Evolutionary conservation across 2,113 vertebrate species (phyloP).

Genomic region (Crocuta crocuta): DNA sequence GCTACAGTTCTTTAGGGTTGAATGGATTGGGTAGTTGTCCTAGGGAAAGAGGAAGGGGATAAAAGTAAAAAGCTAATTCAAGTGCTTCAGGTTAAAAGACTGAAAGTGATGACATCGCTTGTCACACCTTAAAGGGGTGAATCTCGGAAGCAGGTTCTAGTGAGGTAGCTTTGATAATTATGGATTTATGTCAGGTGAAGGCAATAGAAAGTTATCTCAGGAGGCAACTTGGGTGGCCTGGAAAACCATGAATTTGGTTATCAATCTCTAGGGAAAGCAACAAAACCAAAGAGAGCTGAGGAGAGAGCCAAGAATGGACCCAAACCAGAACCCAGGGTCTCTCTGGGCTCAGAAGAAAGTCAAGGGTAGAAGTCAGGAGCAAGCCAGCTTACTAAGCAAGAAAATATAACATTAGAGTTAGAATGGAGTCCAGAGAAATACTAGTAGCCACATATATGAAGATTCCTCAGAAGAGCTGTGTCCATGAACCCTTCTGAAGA

Average conservation of each 20-base stretch:
- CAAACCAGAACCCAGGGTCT: background rate
- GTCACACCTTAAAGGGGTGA: background rate
- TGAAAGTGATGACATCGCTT: background rate
- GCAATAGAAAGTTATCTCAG: constrained; percentile 40
- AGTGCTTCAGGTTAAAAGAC: background rate
- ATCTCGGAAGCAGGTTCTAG: background rate
- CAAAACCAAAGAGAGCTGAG: background rate
- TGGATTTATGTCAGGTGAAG: constrained; percentile 53
- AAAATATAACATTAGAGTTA: background rate
- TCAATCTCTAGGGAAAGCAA: background rate
- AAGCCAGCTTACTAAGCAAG: background rate
- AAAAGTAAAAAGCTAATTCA: background rate
- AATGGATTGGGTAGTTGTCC: background rate
- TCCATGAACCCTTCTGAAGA: background rate
- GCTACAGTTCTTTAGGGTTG: background rate
- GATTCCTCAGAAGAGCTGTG: background rate
- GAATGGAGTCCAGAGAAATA: background rate
- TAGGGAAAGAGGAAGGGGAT: background rate
- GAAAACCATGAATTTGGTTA: background rate
- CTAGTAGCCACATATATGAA: background rate
- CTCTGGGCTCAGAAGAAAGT: background rate
- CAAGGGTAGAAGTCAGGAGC: background rate
- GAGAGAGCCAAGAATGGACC: background rate
- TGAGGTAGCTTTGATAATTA: constrained; percentile 9
- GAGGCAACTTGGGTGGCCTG: background rate